phyloP scores from a whole-genome alignment of 2,888 invertebrate species.

The Dyspetes luteomarginatus region DNA sequence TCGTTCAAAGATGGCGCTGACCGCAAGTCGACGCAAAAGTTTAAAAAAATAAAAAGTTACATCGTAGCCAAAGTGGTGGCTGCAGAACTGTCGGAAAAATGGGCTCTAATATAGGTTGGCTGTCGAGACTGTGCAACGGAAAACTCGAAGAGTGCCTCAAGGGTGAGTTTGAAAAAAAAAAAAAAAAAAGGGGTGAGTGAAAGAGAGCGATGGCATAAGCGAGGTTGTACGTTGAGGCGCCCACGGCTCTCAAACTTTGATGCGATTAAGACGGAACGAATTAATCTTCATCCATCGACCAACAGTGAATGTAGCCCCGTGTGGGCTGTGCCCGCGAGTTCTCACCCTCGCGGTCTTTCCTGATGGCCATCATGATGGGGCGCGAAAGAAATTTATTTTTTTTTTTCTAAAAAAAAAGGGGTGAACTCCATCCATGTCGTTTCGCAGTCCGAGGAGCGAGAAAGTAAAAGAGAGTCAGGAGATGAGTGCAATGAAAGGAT shows the following conservation, averaged over 20 bases:
- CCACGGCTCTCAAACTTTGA: constrained; percentile 82
- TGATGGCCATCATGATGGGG: constrained; percentile 58
- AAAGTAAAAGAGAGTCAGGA: constrained; percentile 48
- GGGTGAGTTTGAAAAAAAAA: constrained; percentile 3
- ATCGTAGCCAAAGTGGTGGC: not conserved
- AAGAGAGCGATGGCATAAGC: constrained; percentile 60
- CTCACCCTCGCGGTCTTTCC: constrained; percentile 56
- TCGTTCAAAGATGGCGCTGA: not conserved
- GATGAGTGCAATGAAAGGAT: constrained; percentile 50
- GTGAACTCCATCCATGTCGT: constrained; percentile 42
- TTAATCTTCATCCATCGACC: constrained; percentile 82
- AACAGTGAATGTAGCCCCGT: constrained; percentile 45
- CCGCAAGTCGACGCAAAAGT: not conserved
- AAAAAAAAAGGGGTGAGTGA: constrained; percentile 47
- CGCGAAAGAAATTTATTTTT: constrained; percentile 56
- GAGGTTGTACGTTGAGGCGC: constrained; percentile 71
- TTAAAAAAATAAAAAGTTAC: constrained; percentile 21
- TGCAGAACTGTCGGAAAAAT: constrained; percentile 29
- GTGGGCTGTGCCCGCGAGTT: constrained; percentile 34
- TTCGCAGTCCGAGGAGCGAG: constrained; percentile 39
- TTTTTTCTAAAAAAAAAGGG: constrained; percentile 60
- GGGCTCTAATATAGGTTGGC: constrained; percentile 15
- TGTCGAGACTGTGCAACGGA: constrained; percentile 6
- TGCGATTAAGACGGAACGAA: constrained; percentile 83
- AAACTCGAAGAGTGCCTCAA: constrained; percentile 51